phyloP scores from a whole-genome alignment of 1,140 invertebrate species.

The Brachionus angularis region DNA sequence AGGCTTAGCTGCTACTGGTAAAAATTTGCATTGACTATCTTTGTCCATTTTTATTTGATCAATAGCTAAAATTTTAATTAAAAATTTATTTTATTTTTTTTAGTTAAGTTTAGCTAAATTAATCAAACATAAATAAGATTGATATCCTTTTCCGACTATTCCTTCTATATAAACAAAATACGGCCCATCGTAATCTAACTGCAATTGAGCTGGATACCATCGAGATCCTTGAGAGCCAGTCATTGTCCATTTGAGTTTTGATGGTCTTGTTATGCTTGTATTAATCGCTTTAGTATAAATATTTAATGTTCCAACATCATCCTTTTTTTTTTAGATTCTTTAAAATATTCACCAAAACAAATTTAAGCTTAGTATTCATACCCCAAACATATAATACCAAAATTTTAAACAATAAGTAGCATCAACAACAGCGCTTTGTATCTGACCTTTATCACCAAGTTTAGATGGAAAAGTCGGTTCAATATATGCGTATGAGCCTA shows the following conservation, averaged over 20 bases:
- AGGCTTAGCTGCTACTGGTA: constrained; percentile 17
- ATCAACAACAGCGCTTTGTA: constrained; percentile 13
- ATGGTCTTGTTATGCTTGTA: constrained; percentile 5
- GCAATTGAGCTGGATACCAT: constrained; percentile 49
- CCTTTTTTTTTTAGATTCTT: no score
- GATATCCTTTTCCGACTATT: constrained; percentile 25
- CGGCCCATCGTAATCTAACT: constrained; percentile 45
- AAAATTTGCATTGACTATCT: not conserved
- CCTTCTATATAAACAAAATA: constrained; percentile 24
- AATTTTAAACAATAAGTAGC: constrained; percentile 22
- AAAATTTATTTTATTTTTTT: no score
- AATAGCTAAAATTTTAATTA: no score
- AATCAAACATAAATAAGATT: no score
- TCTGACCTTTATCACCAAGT: constrained; percentile 36
- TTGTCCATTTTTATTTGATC: constrained; percentile 20
- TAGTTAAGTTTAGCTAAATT: no score
- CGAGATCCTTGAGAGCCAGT: constrained; percentile 50
- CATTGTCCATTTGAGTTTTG: constrained; percentile 45
- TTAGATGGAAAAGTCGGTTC: constrained; percentile 48
- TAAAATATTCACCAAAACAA: no score
- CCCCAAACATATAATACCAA: constrained; percentile 9
- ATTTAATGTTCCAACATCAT: constrained; percentile 17
- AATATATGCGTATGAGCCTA: constrained; percentile 49
- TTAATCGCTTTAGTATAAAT: constrained; percentile 21
- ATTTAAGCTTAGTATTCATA: no score